Conservation (phyloP, 2,113 vertebrate species). For the Syngnathus typhle region DNA sequence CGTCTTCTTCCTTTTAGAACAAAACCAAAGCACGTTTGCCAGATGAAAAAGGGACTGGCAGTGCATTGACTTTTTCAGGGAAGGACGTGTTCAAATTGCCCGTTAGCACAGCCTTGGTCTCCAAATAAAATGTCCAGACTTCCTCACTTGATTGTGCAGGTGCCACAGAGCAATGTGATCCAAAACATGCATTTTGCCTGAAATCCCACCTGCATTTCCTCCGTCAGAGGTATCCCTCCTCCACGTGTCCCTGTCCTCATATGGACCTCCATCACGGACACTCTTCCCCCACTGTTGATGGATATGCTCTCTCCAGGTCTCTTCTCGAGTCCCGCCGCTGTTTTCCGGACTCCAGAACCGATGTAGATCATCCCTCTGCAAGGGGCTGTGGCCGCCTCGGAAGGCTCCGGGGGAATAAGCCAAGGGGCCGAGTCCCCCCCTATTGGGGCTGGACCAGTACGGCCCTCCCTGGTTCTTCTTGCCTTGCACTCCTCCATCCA, state of each 20-base stretch:
- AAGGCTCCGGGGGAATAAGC: conserved; percentile 69
- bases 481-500: conserved; percentile 65
- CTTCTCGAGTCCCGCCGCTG: conserved; percentile 54
- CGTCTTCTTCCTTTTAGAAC: conserved; percentile 58
- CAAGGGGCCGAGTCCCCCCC: conserved; percentile 58
- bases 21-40: neutral
- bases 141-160: too few relatives aligned
- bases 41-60: neutral
- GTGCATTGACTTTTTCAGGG: neutral
- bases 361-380: conserved; percentile 72
- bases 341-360: conserved; percentile 69
- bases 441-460: conserved; percentile 72
- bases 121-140: neutral
- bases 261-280: conserved; percentile 57
- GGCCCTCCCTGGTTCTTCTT: conserved; percentile 59
- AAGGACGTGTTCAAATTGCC: neutral
- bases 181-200: conserved; percentile 17
- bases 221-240: conserved; percentile 44
- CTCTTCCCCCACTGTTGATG: conserved; percentile 66
- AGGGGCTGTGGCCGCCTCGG: conserved; percentile 69
- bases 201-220: conserved; percentile 48
- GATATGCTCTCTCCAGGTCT: conserved; percentile 74
- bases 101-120: neutral
- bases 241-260: conserved; percentile 54
- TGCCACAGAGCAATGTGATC: neutral